Evolutionary conservation across 2,797 vertebrate genomes (phyloP), one percentile per base, ranked within the genome.

Genomic region (Chaunax sp.): DNA sequence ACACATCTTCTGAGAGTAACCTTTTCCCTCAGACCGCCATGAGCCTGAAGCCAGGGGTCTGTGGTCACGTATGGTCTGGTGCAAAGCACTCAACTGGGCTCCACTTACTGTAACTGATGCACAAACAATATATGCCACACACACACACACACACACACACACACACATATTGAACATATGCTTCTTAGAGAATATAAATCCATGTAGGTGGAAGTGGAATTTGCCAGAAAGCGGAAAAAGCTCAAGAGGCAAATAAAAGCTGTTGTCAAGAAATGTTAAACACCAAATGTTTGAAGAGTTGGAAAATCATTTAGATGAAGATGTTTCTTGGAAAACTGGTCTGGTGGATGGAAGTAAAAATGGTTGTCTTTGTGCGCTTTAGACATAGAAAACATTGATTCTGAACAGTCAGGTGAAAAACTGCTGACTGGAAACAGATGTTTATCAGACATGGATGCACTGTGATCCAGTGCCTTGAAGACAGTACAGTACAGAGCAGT

Each of bases 1-100:
- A 63, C 72, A 55, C 41, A 25, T 84, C 49, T 57, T 69, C 67
- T 66, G 74, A 74, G 62, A 57, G 61, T 53, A 87, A 84, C 80
- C 74, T 70, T 85, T 86, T 75, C 72, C 74, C 63, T 47, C 53
- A 33, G 30, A 45, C 15, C 49, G 23, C 45, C 40, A 40, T 40
- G 41, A 64, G 43, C 60, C 44, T 51, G 10, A 19, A 64, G 25
- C 1, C 11, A 20, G 16, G 38, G 64, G 25, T 64, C 64, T 40
- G 53, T 47, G 75, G 78, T 72, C 66, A 75, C 63, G 66, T 60
- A 22, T 60, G 68, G 75, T 69, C 35, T 51, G 45, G 23, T 37
- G 23, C 41, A 35, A 45, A 30, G 37, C 23, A 38, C 54, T 59
- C 20, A 55, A 13, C 46, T 20, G 18, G 55, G n/a, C 30, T 26